These are phyloP conservation scores for Choristoneura rosaceana DNA, from an alignment of 2,888 invertebrate species.

Conservation along the genomic window DNA sequence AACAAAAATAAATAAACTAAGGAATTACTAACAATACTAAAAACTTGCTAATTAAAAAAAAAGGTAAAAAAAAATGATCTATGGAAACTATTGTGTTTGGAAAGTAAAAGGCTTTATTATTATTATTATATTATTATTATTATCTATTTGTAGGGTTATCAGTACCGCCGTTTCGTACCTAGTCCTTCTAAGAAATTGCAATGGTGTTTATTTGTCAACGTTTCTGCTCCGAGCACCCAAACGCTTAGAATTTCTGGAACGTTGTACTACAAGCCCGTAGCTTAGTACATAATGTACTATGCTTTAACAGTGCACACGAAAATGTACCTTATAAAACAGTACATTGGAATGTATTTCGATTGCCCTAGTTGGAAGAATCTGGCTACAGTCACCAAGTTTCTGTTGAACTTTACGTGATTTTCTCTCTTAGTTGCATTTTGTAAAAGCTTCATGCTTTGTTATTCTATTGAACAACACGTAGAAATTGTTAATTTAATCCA, in stretches of 20 bases:
- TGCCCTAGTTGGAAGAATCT: background rate
- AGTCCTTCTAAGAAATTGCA: constrained; percentile 11
- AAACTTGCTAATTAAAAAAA: too few species aligned
- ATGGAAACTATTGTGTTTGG: too few species aligned
- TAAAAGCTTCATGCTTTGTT: background rate
- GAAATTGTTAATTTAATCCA: background rate
- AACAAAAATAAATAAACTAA: too few species aligned
- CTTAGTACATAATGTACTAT: background rate
- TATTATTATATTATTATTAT: too few species aligned
- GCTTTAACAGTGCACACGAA: background rate
- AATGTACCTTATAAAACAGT: background rate
- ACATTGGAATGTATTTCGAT: background rate
- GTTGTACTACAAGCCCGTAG: background rate
- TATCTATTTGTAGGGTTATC: background rate
- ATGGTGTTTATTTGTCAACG: constrained; percentile 13
- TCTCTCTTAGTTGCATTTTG: background rate
- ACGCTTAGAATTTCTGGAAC: constrained; percentile 5
- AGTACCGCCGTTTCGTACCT: background rate
- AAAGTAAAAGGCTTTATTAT: too few species aligned
- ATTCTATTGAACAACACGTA: background rate
- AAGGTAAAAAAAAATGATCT: too few species aligned
- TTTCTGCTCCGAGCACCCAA: constrained; percentile 1
- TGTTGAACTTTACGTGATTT: background rate
- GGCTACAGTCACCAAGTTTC: background rate
- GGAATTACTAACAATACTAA: too few species aligned